Percentiles rank a stretch among this genome's conserved stretches.
phyloP scores from a whole-genome alignment of 2,113 vertebrate species.

The Motacilla tschutschensis region DNA sequence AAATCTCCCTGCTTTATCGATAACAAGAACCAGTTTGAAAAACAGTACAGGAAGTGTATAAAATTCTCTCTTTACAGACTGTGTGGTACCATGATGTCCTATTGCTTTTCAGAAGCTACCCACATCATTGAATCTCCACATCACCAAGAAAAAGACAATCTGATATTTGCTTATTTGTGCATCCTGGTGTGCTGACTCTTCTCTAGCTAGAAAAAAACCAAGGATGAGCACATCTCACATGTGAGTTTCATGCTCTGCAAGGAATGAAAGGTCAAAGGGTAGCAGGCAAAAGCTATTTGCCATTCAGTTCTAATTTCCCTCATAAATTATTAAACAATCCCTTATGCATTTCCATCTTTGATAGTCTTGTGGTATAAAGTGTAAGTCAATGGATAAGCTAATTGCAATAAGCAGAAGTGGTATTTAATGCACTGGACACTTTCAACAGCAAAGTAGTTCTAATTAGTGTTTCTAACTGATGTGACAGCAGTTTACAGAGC shows the following conservation, averaged over 20 bases:
- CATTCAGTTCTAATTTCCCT: constrained; percentile 72
- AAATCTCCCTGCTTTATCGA: constrained; percentile 19
- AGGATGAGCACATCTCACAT: background rate
- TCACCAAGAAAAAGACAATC: constrained; percentile 6
- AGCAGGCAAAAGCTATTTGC: constrained; percentile 70
- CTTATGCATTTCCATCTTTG: constrained; percentile 80
- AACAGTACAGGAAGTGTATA: background rate
- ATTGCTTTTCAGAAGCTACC: constrained; percentile 4
- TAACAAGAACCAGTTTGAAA: background rate
- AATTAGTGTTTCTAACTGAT: constrained; percentile 90
- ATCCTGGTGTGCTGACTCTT: background rate
- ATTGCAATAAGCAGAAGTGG: constrained; percentile 92
- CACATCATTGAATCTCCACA: background rate
- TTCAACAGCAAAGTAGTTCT: constrained; percentile 86
- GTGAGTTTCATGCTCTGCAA: constrained; percentile 19
- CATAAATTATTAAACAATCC: constrained; percentile 83
- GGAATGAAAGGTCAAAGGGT: constrained; percentile 51
- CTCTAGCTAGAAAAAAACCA: constrained; percentile 21
- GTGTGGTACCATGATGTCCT: background rate
- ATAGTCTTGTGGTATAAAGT: constrained; percentile 76
- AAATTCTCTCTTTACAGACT: background rate
- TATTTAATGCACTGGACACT: constrained; percentile 87
- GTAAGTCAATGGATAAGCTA: constrained; percentile 88
- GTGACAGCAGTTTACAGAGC: constrained; percentile 81
- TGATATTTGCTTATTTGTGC: background rate